These are phyloP conservation scores for Synergus itoensis DNA, from an alignment of 2,888 invertebrate species.

Conservation along the genomic window DNA sequence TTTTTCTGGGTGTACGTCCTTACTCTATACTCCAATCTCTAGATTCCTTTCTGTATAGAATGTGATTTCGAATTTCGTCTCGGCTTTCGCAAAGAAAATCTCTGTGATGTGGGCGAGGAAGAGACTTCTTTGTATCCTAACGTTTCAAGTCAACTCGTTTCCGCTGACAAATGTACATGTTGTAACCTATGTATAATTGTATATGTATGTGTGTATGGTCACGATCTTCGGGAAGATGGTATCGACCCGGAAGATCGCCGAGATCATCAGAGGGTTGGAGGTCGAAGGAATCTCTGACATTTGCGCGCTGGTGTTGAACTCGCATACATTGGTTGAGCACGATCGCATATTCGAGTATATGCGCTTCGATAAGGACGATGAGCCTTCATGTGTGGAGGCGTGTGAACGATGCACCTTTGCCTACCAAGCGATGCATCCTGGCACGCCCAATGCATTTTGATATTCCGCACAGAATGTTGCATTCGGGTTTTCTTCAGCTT, in stretches of 20 bases:
- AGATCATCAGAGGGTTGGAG: conserved; percentile 31
- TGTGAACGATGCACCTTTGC: conserved; percentile 33
- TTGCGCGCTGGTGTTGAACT: conserved; percentile 27
- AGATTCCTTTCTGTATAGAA: background rate
- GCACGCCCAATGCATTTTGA: conserved; percentile 11
- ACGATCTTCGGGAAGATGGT: conserved; percentile 19
- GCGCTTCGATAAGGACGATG: background rate
- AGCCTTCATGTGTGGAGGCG: conserved; percentile 25
- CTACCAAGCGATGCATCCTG: conserved; percentile 9
- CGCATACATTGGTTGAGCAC: conserved; percentile 33
- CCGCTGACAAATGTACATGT: conserved; percentile 12
- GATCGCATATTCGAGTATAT: conserved; percentile 15
- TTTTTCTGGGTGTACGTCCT: too few species aligned
- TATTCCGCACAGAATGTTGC: background rate
- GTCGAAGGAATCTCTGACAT: conserved; percentile 27
- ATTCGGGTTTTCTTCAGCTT: background rate
- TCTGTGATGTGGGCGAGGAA: background rate
- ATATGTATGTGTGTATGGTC: conserved; percentile 2
- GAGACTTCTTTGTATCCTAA: conserved; percentile 4
- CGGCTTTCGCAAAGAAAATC: conserved; percentile 5
- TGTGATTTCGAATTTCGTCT: background rate
- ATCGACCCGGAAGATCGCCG: conserved; percentile 34
- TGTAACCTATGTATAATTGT: background rate
- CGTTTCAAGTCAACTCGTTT: conserved; percentile 19
- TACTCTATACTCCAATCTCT: background rate